A percentile compares a stretch with the other conserved stretches of the same genome.
Conservation (phyloP, 2,888 invertebrate genomes). For the Hanleya hanleyi region DNA sequence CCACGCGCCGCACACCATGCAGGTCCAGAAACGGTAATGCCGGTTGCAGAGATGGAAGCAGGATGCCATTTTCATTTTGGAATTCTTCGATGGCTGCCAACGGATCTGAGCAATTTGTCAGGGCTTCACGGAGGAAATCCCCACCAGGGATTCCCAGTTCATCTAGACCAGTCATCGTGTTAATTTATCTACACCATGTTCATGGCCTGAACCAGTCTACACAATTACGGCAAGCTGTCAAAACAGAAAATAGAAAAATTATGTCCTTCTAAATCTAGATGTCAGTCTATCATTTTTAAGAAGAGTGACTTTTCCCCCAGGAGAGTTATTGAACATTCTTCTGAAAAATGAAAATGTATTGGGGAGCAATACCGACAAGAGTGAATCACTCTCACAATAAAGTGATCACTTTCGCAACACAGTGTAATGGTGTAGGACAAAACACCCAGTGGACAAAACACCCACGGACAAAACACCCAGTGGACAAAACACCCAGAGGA, state of each 20-base stretch:
- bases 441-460: too few species aligned
- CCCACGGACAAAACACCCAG: too few species aligned
- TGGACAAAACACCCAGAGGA: too few species aligned
- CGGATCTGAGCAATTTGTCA: conserved; percentile 97
- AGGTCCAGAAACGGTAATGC: conserved; percentile 96
- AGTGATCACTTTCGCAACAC: too few species aligned
- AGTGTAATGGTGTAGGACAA: background rate
- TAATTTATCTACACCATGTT: too few species aligned
- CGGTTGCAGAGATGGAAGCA: conserved; percentile 90
- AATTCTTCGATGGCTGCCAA: conserved; percentile 99
- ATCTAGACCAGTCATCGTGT: conserved; percentile 77
- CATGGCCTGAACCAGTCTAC: background rate
- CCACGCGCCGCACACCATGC: conserved; percentile 92
- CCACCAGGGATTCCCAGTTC: conserved; percentile 91
- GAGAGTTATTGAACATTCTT: too few species aligned
- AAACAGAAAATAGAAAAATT: background rate
- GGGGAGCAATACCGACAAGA: too few species aligned
- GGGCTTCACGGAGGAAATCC: conserved; percentile 88
- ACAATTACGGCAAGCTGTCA: conserved; percentile 1
- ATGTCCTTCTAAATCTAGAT: background rate
- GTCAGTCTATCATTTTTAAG: too few species aligned
- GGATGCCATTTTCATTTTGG: conserved; percentile 80
- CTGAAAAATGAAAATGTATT: too few species aligned
- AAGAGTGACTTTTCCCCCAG: background rate
- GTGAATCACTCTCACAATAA: too few species aligned